Conservation (phyloP, 2,113 vertebrate species). For the Muntiacus reevesi region DNA sequence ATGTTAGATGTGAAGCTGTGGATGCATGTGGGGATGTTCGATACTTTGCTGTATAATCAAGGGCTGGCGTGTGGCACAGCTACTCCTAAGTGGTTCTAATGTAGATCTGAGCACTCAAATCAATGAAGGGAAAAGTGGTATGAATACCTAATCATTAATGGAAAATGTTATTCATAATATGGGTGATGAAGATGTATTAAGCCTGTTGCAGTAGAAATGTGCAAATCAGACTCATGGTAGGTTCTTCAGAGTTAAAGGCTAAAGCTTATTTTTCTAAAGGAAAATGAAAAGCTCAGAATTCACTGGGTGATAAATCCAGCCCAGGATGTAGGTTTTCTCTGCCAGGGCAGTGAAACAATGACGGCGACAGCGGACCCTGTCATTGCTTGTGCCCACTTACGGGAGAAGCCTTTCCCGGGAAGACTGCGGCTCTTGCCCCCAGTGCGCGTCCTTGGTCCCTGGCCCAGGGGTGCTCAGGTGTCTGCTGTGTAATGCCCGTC, state of each 20-base stretch:
- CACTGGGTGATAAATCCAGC: slow-evolving; percentile 18
- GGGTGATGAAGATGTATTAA: slow-evolving; percentile 70
- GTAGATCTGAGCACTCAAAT: slow-evolving; percentile 50
- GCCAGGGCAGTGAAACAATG: neutral
- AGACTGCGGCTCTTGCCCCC: neutral
- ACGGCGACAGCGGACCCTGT: accelerated
- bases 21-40: neutral
- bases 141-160: slow-evolving; percentile 61
- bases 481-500: neutral
- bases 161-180: slow-evolving; percentile 70
- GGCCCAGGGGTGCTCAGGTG: neutral
- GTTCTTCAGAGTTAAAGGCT: slow-evolving; percentile 73
- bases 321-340: slow-evolving; percentile 28
- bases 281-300: slow-evolving; percentile 66
- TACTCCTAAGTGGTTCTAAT: slow-evolving; percentile 34
- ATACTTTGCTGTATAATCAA: neutral
- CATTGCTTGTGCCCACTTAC: neutral
- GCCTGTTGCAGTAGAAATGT: slow-evolving; percentile 63
- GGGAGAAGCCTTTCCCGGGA: neutral
- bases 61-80: neutral
- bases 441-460: neutral
- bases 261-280: slow-evolving; percentile 64
- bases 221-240: slow-evolving; percentile 69
- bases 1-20: neutral
- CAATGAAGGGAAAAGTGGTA: slow-evolving; percentile 52